Evolutionary conservation across 2,888 invertebrate species (phyloP).

Genomic region (Azorinus chamasolen): DNA sequence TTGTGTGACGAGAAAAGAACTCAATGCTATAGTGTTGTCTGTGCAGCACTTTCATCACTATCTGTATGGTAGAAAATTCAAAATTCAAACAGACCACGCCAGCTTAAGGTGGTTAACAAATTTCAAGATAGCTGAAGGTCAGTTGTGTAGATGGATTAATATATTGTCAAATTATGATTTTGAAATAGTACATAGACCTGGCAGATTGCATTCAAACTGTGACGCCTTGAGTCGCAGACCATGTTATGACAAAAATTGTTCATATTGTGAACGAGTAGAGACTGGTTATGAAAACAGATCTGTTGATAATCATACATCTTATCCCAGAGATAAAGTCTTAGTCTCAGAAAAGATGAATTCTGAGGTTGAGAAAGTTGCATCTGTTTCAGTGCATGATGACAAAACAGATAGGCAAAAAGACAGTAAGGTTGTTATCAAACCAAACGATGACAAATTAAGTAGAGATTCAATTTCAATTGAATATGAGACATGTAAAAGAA

Average conservation of each 20-base stretch:
- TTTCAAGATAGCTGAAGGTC: slow-evolving; percentile 12
- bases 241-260: no score
- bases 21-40: not conserved
- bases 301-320: no score
- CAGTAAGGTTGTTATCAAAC: no score
- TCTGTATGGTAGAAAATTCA: slow-evolving; percentile 13
- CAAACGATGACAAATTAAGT: no score
- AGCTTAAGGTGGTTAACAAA: slow-evolving; percentile 11
- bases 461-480: no score
- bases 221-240: slow-evolving; percentile 24
- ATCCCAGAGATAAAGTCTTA: no score
- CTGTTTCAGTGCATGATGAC: no score
- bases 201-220: slow-evolving; percentile 4
- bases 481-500: no score
- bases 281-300: no score
- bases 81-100: not conserved
- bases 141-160: slow-evolving; percentile 16
- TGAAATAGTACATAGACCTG: slow-evolving; percentile 4
- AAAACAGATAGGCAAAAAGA: no score
- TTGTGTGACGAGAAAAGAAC: slow-evolving; percentile 18
- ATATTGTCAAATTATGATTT: slow-evolving; percentile 7
- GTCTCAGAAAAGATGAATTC: no score
- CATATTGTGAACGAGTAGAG: slow-evolving; percentile 3
- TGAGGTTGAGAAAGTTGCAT: no score
- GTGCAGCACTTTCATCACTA: slow-evolving; percentile 10